Conservation (phyloP, 1,140 invertebrate species). For the Drosophila serrata region DNA sequence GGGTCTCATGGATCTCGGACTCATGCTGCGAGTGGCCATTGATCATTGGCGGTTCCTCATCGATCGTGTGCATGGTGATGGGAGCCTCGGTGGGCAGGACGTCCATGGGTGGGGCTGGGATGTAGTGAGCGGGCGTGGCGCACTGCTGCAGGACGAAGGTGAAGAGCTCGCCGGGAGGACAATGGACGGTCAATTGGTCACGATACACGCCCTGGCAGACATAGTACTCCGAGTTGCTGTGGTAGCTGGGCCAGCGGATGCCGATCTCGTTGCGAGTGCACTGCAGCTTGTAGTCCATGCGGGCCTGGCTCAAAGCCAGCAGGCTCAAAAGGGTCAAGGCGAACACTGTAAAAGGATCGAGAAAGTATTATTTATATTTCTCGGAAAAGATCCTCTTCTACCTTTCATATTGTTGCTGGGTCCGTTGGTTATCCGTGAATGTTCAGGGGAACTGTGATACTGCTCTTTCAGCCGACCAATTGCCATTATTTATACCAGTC, state of each 20-base stretch:
- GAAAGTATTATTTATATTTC: neutral
- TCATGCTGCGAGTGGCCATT: slow-evolving; percentile 5
- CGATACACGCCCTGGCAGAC: slow-evolving; percentile 63
- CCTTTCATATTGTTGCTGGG: slow-evolving; percentile 65
- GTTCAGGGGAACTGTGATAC: slow-evolving; percentile 66
- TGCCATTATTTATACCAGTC: slow-evolving; percentile 74
- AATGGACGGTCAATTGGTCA: slow-evolving; percentile 61
- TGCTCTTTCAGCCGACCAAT: slow-evolving; percentile 32
- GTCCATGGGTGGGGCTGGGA: slow-evolving; percentile 68
- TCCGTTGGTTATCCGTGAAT: slow-evolving; percentile 55
- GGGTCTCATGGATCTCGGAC: slow-evolving; percentile 9
- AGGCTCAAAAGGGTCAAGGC: slow-evolving; percentile 69
- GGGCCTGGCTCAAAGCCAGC: slow-evolving; percentile 62
- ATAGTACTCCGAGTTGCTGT: slow-evolving; percentile 79
- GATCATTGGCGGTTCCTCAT: slow-evolving; percentile 58
- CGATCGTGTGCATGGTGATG: slow-evolving; percentile 45
- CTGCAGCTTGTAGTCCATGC: slow-evolving; percentile 66
- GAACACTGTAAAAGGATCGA: slow-evolving; percentile 41
- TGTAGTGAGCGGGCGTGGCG: slow-evolving; percentile 56
- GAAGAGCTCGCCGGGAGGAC: slow-evolving; percentile 75
- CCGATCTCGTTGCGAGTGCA: slow-evolving; percentile 68
- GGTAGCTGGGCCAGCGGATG: slow-evolving; percentile 82
- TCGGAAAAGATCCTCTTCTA: neutral
- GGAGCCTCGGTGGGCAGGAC: slow-evolving; percentile 62
- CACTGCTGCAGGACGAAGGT: slow-evolving; percentile 80